These are phyloP conservation scores for Didymodactylos carnosus DNA, from an alignment of 2,888 invertebrate genomes.

Conservation along the genomic window DNA sequence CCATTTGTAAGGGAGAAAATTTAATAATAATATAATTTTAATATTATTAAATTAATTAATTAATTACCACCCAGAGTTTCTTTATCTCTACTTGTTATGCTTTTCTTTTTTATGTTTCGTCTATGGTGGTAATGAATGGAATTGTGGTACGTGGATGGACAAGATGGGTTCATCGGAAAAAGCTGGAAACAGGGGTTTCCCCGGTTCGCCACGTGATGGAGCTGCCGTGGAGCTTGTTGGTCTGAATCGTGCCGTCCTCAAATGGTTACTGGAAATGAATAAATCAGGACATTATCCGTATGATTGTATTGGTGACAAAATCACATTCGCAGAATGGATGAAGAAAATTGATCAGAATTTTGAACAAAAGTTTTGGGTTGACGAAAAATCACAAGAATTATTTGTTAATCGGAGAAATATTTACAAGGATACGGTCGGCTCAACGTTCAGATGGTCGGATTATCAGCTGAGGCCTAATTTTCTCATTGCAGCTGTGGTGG, in stretches of 20 bases:
- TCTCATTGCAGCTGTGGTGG: slow-evolving; percentile 68
- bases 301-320: slow-evolving; percentile 47
- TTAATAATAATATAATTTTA: too few relatives aligned
- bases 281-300: slow-evolving; percentile 52
- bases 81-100: too few relatives aligned
- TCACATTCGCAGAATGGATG: slow-evolving; percentile 62
- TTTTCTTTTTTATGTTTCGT: slow-evolving; percentile 74
- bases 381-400: slow-evolving; percentile 21
- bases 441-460: slow-evolving; percentile 67
- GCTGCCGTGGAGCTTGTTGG: slow-evolving; percentile 84
- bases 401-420: slow-evolving; percentile 57
- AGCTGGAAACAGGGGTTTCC: slow-evolving; percentile 70
- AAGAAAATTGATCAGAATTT: slow-evolving; percentile 60
- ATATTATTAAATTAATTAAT: too few relatives aligned
- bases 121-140: slow-evolving; percentile 77
- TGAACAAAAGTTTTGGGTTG: slow-evolving; percentile 66
- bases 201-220: slow-evolving; percentile 82
- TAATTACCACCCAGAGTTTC: too few relatives aligned
- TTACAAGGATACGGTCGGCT: slow-evolving; percentile 67
- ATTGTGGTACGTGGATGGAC: slow-evolving; percentile 99
- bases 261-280: slow-evolving; percentile 53
- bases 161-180: slow-evolving; percentile 91
- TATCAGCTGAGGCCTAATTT: slow-evolving; percentile 86
- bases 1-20: too few relatives aligned
- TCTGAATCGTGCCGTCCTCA: slow-evolving; percentile 53